These are phyloP conservation scores for Cistogaster globosa DNA, from an alignment of 2,888 invertebrate genomes.

Conservation along the genomic window DNA sequence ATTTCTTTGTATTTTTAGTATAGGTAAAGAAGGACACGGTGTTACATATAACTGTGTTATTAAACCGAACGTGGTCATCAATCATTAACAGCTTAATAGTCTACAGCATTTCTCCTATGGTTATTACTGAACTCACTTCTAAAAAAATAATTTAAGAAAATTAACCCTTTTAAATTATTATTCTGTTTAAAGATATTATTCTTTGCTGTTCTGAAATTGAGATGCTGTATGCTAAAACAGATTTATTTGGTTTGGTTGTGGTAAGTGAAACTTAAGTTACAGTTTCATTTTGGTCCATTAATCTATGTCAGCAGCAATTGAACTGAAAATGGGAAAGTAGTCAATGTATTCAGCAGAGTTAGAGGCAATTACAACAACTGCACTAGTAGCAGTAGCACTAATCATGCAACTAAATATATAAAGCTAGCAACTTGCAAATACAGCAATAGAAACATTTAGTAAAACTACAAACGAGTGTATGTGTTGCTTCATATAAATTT, in stretches of 20 bases:
- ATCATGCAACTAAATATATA: conserved; percentile 11
- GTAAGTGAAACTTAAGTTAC: conserved; percentile 61
- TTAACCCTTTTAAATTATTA: too few species aligned
- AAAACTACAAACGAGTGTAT: background rate
- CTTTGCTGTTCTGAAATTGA: conserved; percentile 12
- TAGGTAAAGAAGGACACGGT: too few species aligned
- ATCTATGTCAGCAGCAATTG: conserved; percentile 71
- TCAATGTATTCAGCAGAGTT: conserved; percentile 46
- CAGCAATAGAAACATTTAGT: conserved; percentile 2
- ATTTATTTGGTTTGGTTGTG: conserved; percentile 32
- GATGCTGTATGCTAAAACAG: conserved; percentile 9
- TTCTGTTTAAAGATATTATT: background rate
- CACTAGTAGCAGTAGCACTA: conserved; percentile 18
- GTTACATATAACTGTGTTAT: too few species aligned
- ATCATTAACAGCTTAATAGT: too few species aligned
- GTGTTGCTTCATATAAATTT: conserved; percentile 28
- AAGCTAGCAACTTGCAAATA: conserved; percentile 5
- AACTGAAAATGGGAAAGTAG: conserved; percentile 31
- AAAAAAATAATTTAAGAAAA: too few species aligned
- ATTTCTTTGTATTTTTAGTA: too few species aligned
- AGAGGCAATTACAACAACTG: conserved; percentile 32
- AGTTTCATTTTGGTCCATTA: conserved; percentile 68
- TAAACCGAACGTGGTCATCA: too few species aligned
- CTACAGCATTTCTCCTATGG: too few species aligned
- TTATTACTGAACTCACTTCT: too few species aligned